These are phyloP conservation scores for Allophyes oxyacanthae DNA, from an alignment of 2,888 invertebrate species.

Conservation along the genomic window DNA sequence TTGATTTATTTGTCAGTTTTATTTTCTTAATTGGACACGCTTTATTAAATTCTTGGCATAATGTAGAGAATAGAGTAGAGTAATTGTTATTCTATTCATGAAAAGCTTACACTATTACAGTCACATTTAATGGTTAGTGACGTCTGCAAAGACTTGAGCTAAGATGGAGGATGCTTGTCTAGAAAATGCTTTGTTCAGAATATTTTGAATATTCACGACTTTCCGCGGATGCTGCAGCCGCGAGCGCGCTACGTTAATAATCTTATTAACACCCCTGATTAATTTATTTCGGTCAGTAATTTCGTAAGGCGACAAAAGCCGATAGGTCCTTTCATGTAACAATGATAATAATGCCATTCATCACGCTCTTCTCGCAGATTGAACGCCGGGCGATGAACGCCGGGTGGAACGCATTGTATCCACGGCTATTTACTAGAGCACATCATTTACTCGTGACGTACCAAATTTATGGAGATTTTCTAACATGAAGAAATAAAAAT, in stretches of 20 bases:
- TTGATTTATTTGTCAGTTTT: too few species aligned
- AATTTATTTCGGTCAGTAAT: slow-evolving; percentile 48
- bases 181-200: not conserved
- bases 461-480: slow-evolving; percentile 1
- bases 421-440: slow-evolving; percentile 20
- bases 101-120: too few species aligned
- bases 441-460: slow-evolving; percentile 13
- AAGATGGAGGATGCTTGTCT: too few species aligned
- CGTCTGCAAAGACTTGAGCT: too few species aligned
- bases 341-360: slow-evolving; percentile 42
- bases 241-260: slow-evolving; percentile 23
- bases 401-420: slow-evolving; percentile 28
- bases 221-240: not conserved
- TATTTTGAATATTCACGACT: not conserved
- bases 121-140: too few species aligned
- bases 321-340: slow-evolving; percentile 31
- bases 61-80: too few species aligned
- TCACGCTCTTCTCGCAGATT: slow-evolving; percentile 29
- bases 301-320: slow-evolving; percentile 44
- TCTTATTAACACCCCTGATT: slow-evolving; percentile 41
- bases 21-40: too few species aligned
- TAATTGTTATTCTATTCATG: too few species aligned
- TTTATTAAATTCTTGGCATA: too few species aligned
- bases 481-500: slow-evolving; percentile 14
- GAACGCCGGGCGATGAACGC: slow-evolving; percentile 20